Conservation (phyloP, 2,888 invertebrate genomes). For the Lepidocyrtoides sp. region DNA sequence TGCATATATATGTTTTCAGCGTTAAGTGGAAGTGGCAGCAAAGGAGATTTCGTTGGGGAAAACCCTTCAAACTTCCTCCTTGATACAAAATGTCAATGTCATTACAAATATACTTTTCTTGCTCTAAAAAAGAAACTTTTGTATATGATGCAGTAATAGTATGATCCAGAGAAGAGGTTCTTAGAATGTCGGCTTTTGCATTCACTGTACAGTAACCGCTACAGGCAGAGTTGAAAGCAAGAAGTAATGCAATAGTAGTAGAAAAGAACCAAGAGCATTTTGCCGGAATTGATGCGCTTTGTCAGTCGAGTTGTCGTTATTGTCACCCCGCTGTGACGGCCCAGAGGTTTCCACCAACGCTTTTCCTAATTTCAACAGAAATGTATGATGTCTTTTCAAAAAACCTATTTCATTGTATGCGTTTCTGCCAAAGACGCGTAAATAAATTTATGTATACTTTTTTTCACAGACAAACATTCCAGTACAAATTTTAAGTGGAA, state of each 20-base stretch:
- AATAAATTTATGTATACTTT: background rate
- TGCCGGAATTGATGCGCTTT: slow-evolving; percentile 38
- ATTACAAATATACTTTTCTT: slow-evolving; percentile 10
- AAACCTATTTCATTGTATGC: slow-evolving; percentile 14
- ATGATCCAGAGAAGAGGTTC: too few relatives aligned
- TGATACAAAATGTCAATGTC: slow-evolving; percentile 59
- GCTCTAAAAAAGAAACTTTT: background rate
- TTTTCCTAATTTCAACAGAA: slow-evolving; percentile 20
- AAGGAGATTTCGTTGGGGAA: slow-evolving; percentile 43
- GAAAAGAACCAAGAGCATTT: slow-evolving; percentile 11
- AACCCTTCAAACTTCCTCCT: slow-evolving; percentile 29
- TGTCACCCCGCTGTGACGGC: slow-evolving; percentile 45
- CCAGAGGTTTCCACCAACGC: background rate
- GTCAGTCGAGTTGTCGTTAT: slow-evolving; percentile 44
- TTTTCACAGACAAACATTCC: background rate
- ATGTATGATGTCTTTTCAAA: background rate
- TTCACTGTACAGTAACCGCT: background rate
- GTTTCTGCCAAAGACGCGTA: slow-evolving; percentile 3
- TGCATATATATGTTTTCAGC: background rate
- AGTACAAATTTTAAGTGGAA: background rate
- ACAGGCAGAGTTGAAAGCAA: background rate
- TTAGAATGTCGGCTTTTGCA: background rate
- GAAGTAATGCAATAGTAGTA: background rate
- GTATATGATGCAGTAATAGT: background rate
- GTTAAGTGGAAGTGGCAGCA: slow-evolving; percentile 27